Conservation (phyloP, 2,888 invertebrate genomes). For the Mythimna albipuncta region DNA sequence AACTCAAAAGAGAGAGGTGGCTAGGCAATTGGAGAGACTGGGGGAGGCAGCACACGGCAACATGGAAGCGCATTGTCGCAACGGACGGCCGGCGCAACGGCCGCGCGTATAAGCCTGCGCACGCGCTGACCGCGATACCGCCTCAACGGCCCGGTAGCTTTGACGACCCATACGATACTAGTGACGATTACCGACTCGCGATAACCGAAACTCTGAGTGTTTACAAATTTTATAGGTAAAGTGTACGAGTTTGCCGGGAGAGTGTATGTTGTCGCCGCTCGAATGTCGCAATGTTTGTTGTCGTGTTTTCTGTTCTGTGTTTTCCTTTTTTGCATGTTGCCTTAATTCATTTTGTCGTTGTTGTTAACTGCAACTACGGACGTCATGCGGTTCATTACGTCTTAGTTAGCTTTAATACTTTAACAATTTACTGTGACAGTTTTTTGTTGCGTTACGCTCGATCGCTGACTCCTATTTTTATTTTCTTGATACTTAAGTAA, state of each 20-base stretch:
- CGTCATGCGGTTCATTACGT: conserved; percentile 32
- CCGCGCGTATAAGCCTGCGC: conserved; percentile 83
- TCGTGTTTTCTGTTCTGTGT: conserved; percentile 60
- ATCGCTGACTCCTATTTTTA: conserved; percentile 26
- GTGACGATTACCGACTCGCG: conserved; percentile 66
- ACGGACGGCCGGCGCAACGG: conserved; percentile 85
- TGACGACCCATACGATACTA: conserved; percentile 58
- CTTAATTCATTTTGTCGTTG: conserved; percentile 37
- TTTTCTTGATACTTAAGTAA: background rate
- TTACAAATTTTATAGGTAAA: conserved; percentile 72
- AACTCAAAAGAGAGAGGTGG: conserved; percentile 89
- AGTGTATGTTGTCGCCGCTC: conserved; percentile 65
- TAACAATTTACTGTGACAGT: background rate
- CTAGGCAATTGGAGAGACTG: conserved; percentile 82
- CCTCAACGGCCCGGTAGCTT: conserved; percentile 58
- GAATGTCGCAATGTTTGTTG: conserved; percentile 69
- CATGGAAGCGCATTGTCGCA: conserved; percentile 87
- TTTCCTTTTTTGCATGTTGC: conserved; percentile 51
- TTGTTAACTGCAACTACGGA: conserved; percentile 41
- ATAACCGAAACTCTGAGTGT: conserved; percentile 69
- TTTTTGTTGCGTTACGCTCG: conserved; percentile 29
- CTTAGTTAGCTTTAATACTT: conserved; percentile 20
- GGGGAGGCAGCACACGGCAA: conserved; percentile 80
- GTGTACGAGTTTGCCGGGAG: conserved; percentile 61
- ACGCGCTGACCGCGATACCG: conserved; percentile 72